Evolutionary conservation across 2,113 vertebrate species (phyloP).

Genomic region (Gallinago media): DNA sequence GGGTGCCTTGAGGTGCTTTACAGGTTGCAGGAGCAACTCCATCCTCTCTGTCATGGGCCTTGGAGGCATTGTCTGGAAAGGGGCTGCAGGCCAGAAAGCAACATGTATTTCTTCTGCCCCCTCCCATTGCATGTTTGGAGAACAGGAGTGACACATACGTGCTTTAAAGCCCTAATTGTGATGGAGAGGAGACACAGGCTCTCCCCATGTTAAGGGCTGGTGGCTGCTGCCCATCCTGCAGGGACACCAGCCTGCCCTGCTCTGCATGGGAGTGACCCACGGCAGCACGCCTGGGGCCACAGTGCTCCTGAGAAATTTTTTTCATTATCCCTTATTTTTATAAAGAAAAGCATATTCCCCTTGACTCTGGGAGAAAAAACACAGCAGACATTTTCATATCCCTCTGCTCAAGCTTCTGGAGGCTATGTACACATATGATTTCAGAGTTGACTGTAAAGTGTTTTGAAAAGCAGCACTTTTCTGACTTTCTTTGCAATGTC

Average conservation of each 20-base stretch:
- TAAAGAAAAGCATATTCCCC: background rate
- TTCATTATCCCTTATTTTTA: background rate
- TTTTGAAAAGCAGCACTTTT: background rate
- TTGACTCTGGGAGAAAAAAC: background rate
- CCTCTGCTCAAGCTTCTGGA: background rate
- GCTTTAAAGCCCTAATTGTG: background rate
- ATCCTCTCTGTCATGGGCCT: background rate
- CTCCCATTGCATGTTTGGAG: background rate
- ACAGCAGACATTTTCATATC: background rate
- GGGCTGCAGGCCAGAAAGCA: background rate
- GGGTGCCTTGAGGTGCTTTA: background rate
- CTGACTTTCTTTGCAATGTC: background rate
- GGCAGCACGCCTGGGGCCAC: background rate
- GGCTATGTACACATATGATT: background rate
- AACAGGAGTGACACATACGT: rapidly evolving
- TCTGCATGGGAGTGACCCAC: background rate
- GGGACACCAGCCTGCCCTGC: background rate
- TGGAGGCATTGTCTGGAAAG: rapidly evolving
- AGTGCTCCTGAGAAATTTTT: background rate
- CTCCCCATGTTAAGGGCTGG: background rate
- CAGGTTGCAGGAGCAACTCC: background rate
- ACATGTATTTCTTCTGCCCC: background rate
- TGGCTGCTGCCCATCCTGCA: background rate
- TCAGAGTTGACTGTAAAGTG: background rate
- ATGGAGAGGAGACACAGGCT: background rate